phyloP scores from a whole-genome alignment of 2,888 invertebrate genomes.

The Clepsis dumicolana region DNA sequence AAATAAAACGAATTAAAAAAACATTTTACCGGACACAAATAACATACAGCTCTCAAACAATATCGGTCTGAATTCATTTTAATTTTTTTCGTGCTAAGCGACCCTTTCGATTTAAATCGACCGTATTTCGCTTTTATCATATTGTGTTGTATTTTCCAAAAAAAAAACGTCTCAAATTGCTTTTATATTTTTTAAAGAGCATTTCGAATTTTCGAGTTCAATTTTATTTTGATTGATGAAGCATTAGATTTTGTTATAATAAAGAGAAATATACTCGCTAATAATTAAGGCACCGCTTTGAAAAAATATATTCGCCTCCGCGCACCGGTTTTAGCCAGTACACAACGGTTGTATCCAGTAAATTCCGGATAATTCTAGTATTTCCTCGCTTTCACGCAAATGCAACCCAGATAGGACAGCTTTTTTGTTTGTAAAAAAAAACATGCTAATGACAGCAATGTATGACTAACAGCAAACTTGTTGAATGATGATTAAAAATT shows the following conservation, averaged over 20 bases:
- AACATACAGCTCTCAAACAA: not conserved
- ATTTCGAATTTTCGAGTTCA: not conserved
- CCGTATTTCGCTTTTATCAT: not conserved
- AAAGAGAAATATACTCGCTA: not conserved
- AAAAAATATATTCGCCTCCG: constrained; percentile 40
- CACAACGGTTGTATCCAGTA: constrained; percentile 56
- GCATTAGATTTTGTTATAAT: not conserved
- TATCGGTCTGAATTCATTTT: not conserved
- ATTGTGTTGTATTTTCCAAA: not conserved
- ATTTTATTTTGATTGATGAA: too few relatives aligned
- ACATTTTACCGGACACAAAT: too few relatives aligned
- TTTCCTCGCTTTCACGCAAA: constrained; percentile 2
- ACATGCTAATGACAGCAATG: too few relatives aligned
- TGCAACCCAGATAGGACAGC: not conserved
- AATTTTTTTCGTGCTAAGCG: not conserved
- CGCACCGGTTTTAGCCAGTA: constrained; percentile 36
- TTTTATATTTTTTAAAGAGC: too few relatives aligned
- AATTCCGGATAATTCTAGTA: constrained; percentile 56
- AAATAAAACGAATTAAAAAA: too few relatives aligned
- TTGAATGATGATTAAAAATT: too few relatives aligned
- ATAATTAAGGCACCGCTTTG: not conserved
- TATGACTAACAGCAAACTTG: too few relatives aligned
- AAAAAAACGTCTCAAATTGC: too few relatives aligned
- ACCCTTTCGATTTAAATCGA: not conserved
- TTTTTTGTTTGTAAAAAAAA: too few relatives aligned